Percentiles rank a stretch among this genome's conserved stretches.
Evolutionary conservation across 2,888 invertebrate genomes (phyloP).

Genomic region (Villa cingulata): DNA sequence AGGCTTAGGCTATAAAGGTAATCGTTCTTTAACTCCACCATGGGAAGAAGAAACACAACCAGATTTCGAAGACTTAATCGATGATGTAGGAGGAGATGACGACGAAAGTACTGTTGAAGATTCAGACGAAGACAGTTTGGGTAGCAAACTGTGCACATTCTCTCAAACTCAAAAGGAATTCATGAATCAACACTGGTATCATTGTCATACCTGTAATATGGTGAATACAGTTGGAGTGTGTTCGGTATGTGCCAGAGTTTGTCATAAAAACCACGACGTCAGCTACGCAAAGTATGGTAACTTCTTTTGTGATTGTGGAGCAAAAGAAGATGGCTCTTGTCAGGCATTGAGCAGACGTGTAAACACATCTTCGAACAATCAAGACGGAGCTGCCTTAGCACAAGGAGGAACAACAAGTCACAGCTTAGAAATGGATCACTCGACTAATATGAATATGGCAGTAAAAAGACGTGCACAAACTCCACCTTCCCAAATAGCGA

Average conservation of each 20-base stretch:
- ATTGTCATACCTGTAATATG: conserved; percentile 98
- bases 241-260: conserved; percentile 92
- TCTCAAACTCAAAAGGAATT: conserved; percentile 95
- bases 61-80: conserved; percentile 68
- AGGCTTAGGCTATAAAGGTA: conserved; percentile 30
- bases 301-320: conserved; percentile 99
- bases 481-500: conserved; percentile 27
- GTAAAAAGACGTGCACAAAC: conserved; percentile 48
- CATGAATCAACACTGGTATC: conserved; percentile 98
- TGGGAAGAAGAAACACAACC: conserved; percentile 68
- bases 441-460: conserved; percentile 14
- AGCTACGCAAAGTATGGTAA: conserved; percentile 96
- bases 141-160: conserved; percentile 80
- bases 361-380: conserved; percentile 8
- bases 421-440: conserved; percentile 36
- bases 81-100: conserved; percentile 80
- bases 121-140: conserved; percentile 35
- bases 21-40: conserved; percentile 50
- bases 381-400: conserved; percentile 11
- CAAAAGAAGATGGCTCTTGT: conserved; percentile 77
- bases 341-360: conserved; percentile 39
- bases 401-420: neutral
- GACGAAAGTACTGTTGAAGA: conserved; percentile 82
- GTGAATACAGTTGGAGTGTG: conserved; percentile 97
- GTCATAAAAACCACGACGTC: conserved; percentile 91